Percentiles rank a stretch among this genome's conserved stretches.
Evolutionary conservation across 2,888 invertebrate genomes (phyloP).

Genomic region (Antheraea yamamai): DNA sequence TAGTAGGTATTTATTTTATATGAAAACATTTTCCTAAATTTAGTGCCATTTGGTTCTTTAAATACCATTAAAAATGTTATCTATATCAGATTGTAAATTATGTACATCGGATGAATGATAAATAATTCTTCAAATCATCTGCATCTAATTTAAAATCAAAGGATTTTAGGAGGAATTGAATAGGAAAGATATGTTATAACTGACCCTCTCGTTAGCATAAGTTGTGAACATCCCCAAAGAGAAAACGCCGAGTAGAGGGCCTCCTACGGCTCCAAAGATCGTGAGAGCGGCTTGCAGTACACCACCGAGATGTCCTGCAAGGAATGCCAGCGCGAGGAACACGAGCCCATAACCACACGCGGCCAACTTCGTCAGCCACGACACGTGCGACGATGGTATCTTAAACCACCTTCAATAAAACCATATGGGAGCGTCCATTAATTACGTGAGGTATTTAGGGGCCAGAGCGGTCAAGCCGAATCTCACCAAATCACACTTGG

Average conservation of each 20-base stretch:
- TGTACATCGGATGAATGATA: too few relatives aligned
- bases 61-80: too few relatives aligned
- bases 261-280: conserved; percentile 93
- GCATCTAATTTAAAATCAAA: too few relatives aligned
- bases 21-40: too few relatives aligned
- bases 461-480: too few relatives aligned
- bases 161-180: too few relatives aligned
- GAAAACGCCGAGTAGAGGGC: conserved; percentile 92
- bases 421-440: background rate
- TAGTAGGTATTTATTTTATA: too few relatives aligned
- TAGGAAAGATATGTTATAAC: background rate
- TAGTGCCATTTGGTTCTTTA: too few relatives aligned
- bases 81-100: too few relatives aligned
- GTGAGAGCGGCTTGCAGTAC: conserved; percentile 92
- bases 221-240: conserved; percentile 92
- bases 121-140: too few relatives aligned
- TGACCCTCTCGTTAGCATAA: conserved; percentile 85
- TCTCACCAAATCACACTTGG: too few relatives aligned
- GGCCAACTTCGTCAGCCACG: conserved; percentile 85
- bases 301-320: conserved; percentile 91
- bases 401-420: conserved; percentile 55
- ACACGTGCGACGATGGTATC: conserved; percentile 56
- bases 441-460: too few relatives aligned
- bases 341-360: conserved; percentile 88
- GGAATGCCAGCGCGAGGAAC: conserved; percentile 90